Evolutionary conservation across 2,113 vertebrate species (phyloP), one percentile per base, ranked within the genome.

Genomic region (Varanus salvator): DNA sequence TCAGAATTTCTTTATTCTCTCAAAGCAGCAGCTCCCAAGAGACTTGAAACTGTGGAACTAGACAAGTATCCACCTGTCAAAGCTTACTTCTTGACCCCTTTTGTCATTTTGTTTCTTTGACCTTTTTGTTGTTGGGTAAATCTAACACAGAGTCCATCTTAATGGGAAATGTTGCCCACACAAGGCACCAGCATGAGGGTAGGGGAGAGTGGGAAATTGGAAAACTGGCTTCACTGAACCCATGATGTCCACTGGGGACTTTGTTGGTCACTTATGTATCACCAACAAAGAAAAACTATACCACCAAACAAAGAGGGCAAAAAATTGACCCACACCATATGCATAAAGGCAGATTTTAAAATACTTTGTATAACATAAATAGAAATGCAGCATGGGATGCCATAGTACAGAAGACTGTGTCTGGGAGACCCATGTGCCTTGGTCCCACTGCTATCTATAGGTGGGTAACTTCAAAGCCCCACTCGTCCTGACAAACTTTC

Each of bases 1-100:
- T 84, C 80, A 92, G 80, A 90, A 71, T 89, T 93, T 86, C 90
- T 92, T 86, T 86, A 91, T 75, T 64, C 57, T 91, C 90, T 81
- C 66, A 88, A 68, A 0, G 1, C 0, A 0, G 34, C 60, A 66
- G 71, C 69, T 93, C 75, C 86, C 44, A 66, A 85, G 89, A 92
- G 92, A 85, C 3, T 25, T 0, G 3, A 86, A 74, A 19, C 81
- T 88, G 88, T 29, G 12, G 75, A 81, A 84, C 17, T 25, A 68
- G 76, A 72, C 4, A 27, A 60, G 34, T 52, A 31, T 54, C 5
- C 0, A 0, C 50, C 86, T 90, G 57, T 89, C 92, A 90, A 85
- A 80, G 31, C 76, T 87, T 83, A 0, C 15, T 87, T 85, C 89
- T 54, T 90, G 87, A 85, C 92, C 76, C 76, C 48, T 82, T 76